Evolutionary conservation across 1,140 invertebrate genomes (phyloP), one percentile per base, ranked within the genome.

Genomic region (Danaus plexippus): DNA sequence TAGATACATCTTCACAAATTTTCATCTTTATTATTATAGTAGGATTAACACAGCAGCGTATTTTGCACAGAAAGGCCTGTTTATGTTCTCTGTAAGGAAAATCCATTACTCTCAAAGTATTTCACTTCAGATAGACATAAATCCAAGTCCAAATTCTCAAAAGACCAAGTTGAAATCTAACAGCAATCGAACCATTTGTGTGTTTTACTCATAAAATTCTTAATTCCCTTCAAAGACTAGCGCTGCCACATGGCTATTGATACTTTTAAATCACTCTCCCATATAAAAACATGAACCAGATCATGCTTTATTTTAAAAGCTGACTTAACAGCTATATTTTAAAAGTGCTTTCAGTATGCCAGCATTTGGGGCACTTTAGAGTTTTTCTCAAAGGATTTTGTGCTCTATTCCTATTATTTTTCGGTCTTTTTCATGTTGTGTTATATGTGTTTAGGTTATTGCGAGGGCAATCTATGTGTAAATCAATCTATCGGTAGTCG

Each of bases 401-500:
- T 53, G 47, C 44, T 11, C 43, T 67, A 59, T 59, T 44, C 0
- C 1, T 44, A 9, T 10, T 5, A 7, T 2, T 0, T 18, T 64
- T 59, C 42, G 48, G 3, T 41, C 5, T 32, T 32, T 32, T 32
- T 32, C 22, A 32, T 8, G 22, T 32, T 32, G 22, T 9, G 13
- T n/a, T 22, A 11, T 51, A 71, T 32, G 9, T 42, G 22, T 54
- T 61, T 67, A 13, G 11, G 8, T 57, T 48, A 18, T 41, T 47
- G 54, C 49, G 52, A 54, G 63, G 55, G 61, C 22, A 64, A 66
- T 69, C 69, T 71, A 69, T 66, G 65, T 75, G 68, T 84, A 84
- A 84, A 84, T 84, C 80, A 84, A 81, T 84, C 78, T 78, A 81
- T 83, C 71, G 77, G 63, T 48, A 63, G 60, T 53, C 67, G 71